Conservation (phyloP, 1,140 invertebrate genomes). For the Lepidurus arcticus region DNA sequence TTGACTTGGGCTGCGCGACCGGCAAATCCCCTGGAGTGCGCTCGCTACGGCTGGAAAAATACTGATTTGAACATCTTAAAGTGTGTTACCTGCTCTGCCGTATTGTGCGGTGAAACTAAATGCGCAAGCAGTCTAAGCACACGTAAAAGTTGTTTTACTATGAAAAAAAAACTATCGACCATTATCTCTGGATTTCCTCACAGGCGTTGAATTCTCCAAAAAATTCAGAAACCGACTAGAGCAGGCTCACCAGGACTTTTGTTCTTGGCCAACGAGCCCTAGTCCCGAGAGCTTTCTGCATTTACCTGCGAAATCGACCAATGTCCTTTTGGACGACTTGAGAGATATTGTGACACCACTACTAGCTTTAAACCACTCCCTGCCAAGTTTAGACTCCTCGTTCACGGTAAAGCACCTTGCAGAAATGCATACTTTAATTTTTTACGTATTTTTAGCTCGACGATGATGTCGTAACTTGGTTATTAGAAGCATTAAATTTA, state of each 20-base stretch:
- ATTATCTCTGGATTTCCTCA: neutral
- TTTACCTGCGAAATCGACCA: neutral
- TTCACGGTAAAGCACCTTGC: neutral
- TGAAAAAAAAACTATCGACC: neutral
- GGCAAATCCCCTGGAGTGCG: conserved; percentile 15
- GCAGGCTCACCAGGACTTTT: conserved; percentile 23
- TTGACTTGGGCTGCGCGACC: conserved; percentile 18
- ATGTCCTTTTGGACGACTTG: neutral
- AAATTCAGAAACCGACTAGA: neutral
- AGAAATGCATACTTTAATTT: neutral
- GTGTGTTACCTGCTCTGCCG: conserved; percentile 2
- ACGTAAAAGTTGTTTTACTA: neutral
- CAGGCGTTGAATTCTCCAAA: neutral
- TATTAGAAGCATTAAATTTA: neutral
- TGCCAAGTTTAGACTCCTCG: neutral
- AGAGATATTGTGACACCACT: neutral
- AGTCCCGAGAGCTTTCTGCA: conserved; percentile 12
- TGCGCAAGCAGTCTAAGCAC: neutral
- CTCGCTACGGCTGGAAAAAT: conserved; percentile 27
- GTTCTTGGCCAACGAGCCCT: conserved; percentile 16
- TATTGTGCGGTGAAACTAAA: conserved; percentile 4
- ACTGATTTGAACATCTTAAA: neutral
- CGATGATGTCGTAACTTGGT: conserved; percentile 6
- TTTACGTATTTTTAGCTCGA: neutral
- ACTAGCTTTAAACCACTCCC: neutral